Evolutionary conservation across 2,888 invertebrate genomes (phyloP).

Genomic region (Troglohyphantes excavatus): DNA sequence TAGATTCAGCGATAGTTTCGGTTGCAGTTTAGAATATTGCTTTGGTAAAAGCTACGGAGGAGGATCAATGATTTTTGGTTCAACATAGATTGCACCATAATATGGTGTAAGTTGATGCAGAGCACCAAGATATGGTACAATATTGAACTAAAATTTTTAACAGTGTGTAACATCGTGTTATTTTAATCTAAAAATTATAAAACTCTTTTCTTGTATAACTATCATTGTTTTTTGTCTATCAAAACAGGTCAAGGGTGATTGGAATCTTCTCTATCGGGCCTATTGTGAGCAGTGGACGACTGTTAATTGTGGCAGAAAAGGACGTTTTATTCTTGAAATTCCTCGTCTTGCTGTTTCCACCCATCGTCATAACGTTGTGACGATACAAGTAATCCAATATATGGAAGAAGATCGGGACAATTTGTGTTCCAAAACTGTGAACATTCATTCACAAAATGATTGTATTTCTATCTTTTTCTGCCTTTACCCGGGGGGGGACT

Average conservation of each 20-base stretch:
- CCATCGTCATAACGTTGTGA: conserved; percentile 51
- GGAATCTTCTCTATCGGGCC: not conserved
- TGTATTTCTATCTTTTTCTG: conserved; percentile 23
- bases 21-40: too few relatives aligned
- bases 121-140: too few relatives aligned
- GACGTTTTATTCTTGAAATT: conserved; percentile 60
- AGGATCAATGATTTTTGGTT: too few relatives aligned
- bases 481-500: not conserved
- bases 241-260: conserved; percentile 1
- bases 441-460: not conserved
- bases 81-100: too few relatives aligned
- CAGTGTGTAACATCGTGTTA: too few relatives aligned
- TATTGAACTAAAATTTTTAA: not conserved
- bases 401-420: not conserved
- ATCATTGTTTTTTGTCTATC: not conserved
- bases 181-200: too few relatives aligned
- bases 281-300: conserved; percentile 34
- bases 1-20: too few relatives aligned
- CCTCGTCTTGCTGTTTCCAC: conserved; percentile 59
- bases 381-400: not conserved
- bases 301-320: conserved; percentile 60
- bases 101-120: too few relatives aligned
- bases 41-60: too few relatives aligned
- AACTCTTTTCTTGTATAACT: too few relatives aligned
- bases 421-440: conserved; percentile 12